Evolutionary conservation across 2,888 invertebrate genomes (phyloP), one percentile per base, ranked within the genome.

Genomic region (Harpalus rubripes): DNA sequence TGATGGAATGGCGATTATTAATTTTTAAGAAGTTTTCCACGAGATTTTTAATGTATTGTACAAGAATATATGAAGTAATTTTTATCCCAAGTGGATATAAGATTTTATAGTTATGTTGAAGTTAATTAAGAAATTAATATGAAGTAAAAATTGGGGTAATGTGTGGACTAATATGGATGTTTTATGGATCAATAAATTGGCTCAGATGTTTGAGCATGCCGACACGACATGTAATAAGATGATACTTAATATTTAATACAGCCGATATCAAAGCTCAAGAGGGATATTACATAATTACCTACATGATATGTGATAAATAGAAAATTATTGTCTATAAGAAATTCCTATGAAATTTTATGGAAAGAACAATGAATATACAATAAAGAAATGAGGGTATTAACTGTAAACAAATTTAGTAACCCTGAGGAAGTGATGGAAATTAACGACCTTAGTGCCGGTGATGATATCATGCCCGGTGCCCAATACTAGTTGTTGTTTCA

Each of bases 121-220:
- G 72, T 44, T 74, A 74, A 74, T 74, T 74, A 74, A 74, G 72
- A 74, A 74, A 74, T 74, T 74, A 44, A 74, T 74, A 18, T 44
- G 16, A 44, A 15, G 7, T 41, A 18, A 74, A 74, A 74, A 74
- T 16, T 74, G 72, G 10, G 72, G 41, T 32, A 68, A 32, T 63
- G 26, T 26, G 63, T 16, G 16, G 16, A 59, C 18, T 16, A n/a
- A 6, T 65, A 22, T 44, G 18, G 41, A 41, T 74, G 44, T 41
- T 74, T 74, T 74, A 74, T 16, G 18, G 4, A 44, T 41, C 16
- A 18, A 18, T 44, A 74, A 68, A 68, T 68, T 32, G 32, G 39
- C 68, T 68, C 44, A 52, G 8, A 52, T 52, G 44, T 52, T 52
- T 12, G 12, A 12, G 44, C 6, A 12, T 52, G 44, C 44, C 44